phyloP scores from a whole-genome alignment of 1,140 invertebrate species.

The Episyrphus balteatus region DNA sequence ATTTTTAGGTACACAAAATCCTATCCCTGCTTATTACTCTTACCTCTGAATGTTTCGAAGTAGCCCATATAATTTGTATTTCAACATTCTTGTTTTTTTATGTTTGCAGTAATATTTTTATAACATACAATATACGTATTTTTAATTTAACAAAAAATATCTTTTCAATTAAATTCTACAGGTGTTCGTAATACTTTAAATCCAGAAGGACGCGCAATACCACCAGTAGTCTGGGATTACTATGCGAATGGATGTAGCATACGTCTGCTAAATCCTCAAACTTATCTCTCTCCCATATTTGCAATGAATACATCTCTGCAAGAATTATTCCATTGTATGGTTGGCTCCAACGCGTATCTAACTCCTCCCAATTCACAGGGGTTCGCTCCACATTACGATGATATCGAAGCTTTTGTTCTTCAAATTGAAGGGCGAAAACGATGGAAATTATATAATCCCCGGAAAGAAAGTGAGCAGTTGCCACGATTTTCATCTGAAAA shows the following conservation, averaged over 20 bases:
- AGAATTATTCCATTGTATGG: constrained; percentile 87
- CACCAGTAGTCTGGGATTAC: constrained; percentile 82
- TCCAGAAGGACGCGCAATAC: constrained; percentile 58
- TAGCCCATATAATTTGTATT: no score
- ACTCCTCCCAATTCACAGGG: constrained; percentile 94
- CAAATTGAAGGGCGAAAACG: constrained; percentile 93
- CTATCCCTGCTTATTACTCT: no score
- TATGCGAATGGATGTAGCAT: constrained; percentile 85
- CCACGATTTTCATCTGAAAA: constrained; percentile 75
- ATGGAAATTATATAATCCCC: constrained; percentile 83
- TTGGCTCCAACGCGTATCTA: constrained; percentile 89
- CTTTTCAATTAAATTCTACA: constrained; percentile 1
- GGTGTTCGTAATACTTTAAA: constrained; percentile 72
- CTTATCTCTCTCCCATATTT: constrained; percentile 58
- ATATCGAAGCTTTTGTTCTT: constrained; percentile 95
- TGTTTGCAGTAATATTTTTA: no score
- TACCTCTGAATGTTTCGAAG: no score
- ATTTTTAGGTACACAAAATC: no score
- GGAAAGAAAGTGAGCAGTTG: constrained; percentile 47
- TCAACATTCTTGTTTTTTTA: no score
- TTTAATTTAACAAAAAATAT: background rate
- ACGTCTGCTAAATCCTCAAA: constrained; percentile 87
- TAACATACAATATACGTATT: background rate
- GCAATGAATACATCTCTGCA: constrained; percentile 66
- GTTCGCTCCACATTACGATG: constrained; percentile 97